phyloP scores from a whole-genome alignment of 2,797 vertebrate species.

The Parotocinclus haroldoi region DNA sequence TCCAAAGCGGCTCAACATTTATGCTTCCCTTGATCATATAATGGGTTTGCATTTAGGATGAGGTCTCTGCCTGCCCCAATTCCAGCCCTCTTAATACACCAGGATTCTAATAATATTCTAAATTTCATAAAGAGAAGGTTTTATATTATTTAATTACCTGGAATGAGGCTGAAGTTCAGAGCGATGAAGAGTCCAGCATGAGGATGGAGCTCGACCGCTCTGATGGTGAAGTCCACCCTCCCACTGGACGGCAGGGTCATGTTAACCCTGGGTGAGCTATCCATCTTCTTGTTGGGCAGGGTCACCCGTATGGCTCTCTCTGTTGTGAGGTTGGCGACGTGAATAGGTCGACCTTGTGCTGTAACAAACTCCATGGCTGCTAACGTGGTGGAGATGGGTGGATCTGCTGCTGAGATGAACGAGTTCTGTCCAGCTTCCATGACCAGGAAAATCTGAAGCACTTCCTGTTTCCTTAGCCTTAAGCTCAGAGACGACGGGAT shows the following conservation, averaged over 20 bases:
- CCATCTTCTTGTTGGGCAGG: conserved; percentile 53
- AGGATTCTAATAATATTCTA: too few species aligned
- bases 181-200: conserved; percentile 68
- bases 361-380: conserved; percentile 74
- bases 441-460: conserved; percentile 69
- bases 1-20: too few species aligned
- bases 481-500: conserved; percentile 61
- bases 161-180: conserved; percentile 65
- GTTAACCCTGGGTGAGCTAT: conserved; percentile 11
- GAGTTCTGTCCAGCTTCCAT: conserved; percentile 52
- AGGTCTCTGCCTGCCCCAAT: too few species aligned
- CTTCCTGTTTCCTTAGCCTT: conserved; percentile 59
- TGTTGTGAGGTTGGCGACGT: conserved; percentile 60
- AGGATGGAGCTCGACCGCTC: conserved; percentile 50
- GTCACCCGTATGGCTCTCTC: conserved; percentile 68
- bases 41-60: too few species aligned
- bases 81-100: too few species aligned
- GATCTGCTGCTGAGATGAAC: conserved; percentile 51
- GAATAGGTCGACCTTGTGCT: conserved; percentile 61
- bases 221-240: conserved; percentile 64
- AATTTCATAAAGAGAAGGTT: too few species aligned
- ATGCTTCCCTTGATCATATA: too few species aligned
- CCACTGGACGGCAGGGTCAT: conserved; percentile 51
- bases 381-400: conserved; percentile 69
- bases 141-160: conserved; percentile 57